Conservation (phyloP, 2,113 vertebrate species). For the Vidua chalybeata region DNA sequence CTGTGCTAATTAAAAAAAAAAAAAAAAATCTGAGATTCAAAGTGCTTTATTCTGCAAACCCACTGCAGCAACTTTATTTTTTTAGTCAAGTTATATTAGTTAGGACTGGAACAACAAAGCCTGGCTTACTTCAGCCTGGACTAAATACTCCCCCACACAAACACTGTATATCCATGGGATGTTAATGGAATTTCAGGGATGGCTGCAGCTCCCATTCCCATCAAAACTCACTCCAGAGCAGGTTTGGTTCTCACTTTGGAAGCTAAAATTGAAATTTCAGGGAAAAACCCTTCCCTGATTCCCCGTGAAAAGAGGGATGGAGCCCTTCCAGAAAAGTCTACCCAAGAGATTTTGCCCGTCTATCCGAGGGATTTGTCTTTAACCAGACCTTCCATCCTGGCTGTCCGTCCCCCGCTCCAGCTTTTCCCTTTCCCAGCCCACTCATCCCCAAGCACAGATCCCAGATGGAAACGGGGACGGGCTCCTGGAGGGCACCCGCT, state of each 20-base stretch:
- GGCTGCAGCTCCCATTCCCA: conserved; percentile 3
- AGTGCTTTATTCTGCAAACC: conserved; percentile 84
- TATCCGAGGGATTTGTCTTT: neutral
- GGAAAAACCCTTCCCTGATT: neutral
- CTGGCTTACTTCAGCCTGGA: conserved; percentile 51
- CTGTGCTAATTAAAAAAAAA: conserved; percentile 57
- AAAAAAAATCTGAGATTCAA: conserved; percentile 67
- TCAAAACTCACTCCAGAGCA: conserved; percentile 6
- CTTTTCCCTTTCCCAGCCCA: neutral
- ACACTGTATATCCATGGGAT: conserved; percentile 1
- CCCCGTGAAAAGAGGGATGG: rapidly evolving
- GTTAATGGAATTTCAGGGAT: conserved; percentile 23
- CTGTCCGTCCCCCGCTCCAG: rapidly evolving
- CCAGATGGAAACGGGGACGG: neutral
- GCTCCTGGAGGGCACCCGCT: neutral
- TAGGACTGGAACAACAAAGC: conserved; percentile 66
- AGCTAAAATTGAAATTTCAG: neutral
- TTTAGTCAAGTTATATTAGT: conserved; percentile 76
- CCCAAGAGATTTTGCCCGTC: neutral
- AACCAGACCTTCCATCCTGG: neutral
- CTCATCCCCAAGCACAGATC: neutral
- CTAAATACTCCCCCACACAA: conserved; percentile 37
- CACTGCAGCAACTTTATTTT: conserved; percentile 67
- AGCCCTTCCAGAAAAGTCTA: neutral
- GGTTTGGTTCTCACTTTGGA: conserved; percentile 27